Percentiles rank a stretch among this genome's conserved stretches.
Conservation (phyloP, 2,888 invertebrate species). For the Griposia aprilina region DNA sequence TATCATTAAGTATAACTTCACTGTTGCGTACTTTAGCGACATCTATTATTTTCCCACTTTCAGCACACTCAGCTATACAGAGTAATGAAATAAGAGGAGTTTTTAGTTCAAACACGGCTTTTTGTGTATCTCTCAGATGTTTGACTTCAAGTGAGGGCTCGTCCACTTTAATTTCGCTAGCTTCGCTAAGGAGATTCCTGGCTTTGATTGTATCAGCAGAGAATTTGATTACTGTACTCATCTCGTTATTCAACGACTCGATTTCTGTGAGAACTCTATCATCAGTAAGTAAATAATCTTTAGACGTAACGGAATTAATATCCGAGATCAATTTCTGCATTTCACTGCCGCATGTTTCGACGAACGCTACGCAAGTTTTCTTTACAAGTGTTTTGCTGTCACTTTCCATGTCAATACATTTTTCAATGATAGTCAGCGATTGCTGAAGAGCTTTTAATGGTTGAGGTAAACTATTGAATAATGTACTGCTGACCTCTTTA, state of each 20-base stretch:
- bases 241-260: slow-evolving; percentile 86
- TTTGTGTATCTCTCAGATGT: slow-evolving; percentile 85
- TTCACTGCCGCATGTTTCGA: slow-evolving; percentile 91
- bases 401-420: slow-evolving; percentile 92
- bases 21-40: slow-evolving; percentile 75
- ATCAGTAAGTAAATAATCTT: slow-evolving; percentile 84
- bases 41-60: slow-evolving; percentile 73
- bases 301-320: slow-evolving; percentile 83
- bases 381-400: slow-evolving; percentile 92
- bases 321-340: slow-evolving; percentile 90
- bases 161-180: slow-evolving; percentile 79
- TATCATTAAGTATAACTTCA: slow-evolving; percentile 84
- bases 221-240: slow-evolving; percentile 87
- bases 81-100: slow-evolving; percentile 82
- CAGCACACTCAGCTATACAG: slow-evolving; percentile 80
- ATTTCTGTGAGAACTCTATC: slow-evolving; percentile 84
- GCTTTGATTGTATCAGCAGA: slow-evolving; percentile 90
- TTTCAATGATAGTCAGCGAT: slow-evolving; percentile 92
- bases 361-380: slow-evolving; percentile 92
- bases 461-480: slow-evolving; percentile 90
- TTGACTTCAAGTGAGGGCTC: slow-evolving; percentile 79
- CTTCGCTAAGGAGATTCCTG: slow-evolving; percentile 79
- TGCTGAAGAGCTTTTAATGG: slow-evolving; percentile 92
- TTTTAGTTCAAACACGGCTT: slow-evolving; percentile 83
- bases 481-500: slow-evolving; percentile 85